Evolutionary conservation across 2,888 invertebrate genomes (phyloP).

Genomic region (Drepana falcataria): DNA sequence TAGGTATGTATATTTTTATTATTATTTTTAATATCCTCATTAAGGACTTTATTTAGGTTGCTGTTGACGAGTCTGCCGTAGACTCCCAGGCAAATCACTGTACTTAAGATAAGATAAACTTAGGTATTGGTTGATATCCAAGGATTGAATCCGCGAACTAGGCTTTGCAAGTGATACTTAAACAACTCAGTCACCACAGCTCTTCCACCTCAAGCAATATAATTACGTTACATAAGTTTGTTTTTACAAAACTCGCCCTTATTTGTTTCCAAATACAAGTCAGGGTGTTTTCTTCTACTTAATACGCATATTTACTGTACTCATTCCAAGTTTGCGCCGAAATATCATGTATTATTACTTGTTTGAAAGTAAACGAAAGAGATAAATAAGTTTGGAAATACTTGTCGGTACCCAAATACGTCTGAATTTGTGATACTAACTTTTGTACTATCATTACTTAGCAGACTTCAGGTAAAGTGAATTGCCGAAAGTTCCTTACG

Average conservation of each 20-base stretch:
- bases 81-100: too few species aligned
- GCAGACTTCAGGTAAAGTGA: slow-evolving; percentile 12
- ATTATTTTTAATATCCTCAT: too few species aligned
- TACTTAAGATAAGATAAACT: too few species aligned
- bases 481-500: slow-evolving; percentile 7
- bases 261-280: neutral
- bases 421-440: slow-evolving; percentile 16
- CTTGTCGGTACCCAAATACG: slow-evolving; percentile 10
- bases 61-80: too few species aligned
- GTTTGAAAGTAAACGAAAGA: neutral
- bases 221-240: too few species aligned
- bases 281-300: neutral
- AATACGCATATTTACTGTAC: neutral
- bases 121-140: too few species aligned
- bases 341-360: neutral
- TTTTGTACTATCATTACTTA: slow-evolving; percentile 20
- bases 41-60: too few species aligned
- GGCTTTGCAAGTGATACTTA: too few species aligned
- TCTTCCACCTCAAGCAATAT: too few species aligned
- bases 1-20: too few species aligned
- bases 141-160: too few species aligned
- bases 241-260: neutral
- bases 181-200: too few species aligned
- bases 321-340: neutral
- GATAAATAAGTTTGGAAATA: slow-evolving; percentile 10